Evolutionary conservation across 2,888 invertebrate genomes (phyloP), one percentile per base, ranked within the genome.

Genomic region (Volucella zonaria): DNA sequence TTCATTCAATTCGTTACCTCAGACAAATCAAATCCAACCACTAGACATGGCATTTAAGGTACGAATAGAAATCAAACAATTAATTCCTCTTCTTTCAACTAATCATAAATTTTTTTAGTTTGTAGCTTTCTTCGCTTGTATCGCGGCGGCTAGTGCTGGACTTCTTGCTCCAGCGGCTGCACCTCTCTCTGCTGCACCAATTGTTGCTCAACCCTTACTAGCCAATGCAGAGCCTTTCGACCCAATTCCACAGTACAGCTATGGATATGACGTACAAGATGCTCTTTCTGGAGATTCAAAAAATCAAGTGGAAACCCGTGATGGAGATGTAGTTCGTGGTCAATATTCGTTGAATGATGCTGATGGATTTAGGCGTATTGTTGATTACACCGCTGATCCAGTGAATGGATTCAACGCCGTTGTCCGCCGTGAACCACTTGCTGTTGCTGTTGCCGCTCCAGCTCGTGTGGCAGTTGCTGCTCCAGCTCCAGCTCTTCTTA

Each of bases 121-220:
- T 82, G 79, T 90, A 74, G 88, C 89, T 62, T 82, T 89, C 81
- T 88, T 90, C 85, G 89, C 90, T 67, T 88, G 90, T 79, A 86
- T 90, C 75, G 90, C 89, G 67, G 89, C 89, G 12, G 90, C 88
- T 86, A 90, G 88, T 82, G 90, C 91, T 43, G 91, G 90, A 56
- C 15, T 88, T 40, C 82, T 90, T 74, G 89, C 89, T 15, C 71
- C 78, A 43, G 58, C 47, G 52, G 68, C 59, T 1, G 74, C 83
- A 38, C 75, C 66, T 66, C 66, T 75, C 10, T 58, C 38, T 67
- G 66, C 75, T 2, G 56, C 75, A 42, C 79, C 79, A 70, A 52
- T 83, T 18, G 80, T 80, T 45, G 82, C 78, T 15, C 73, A 74
- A 15, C 82, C 82, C 51, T 62, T 82, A 8, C 56, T 82, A 58